A percentile compares a stretch with the other conserved stretches of the same genome.
Conservation (phyloP, 2,113 vertebrate species). For the Rhea pennata region DNA sequence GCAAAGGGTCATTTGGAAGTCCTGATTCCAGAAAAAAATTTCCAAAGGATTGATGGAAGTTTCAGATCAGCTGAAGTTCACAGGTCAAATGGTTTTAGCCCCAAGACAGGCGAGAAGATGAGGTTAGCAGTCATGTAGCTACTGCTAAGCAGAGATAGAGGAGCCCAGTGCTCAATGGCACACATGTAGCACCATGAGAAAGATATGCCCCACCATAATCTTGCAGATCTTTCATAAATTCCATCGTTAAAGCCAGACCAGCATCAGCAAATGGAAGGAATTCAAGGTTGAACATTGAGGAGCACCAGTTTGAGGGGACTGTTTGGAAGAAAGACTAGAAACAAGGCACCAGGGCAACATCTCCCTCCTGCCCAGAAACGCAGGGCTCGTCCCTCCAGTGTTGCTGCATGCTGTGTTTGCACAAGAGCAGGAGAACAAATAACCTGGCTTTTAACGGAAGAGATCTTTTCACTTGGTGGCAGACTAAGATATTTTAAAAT, state of each 20-base stretch:
- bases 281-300: background rate
- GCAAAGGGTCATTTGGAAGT: conserved; percentile 55
- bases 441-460: background rate
- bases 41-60: conserved; percentile 58
- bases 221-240: no score
- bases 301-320: no score
- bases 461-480: background rate
- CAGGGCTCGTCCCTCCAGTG: background rate
- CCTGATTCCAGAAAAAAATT: conserved; percentile 32
- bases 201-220: accelerated
- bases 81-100: conserved; percentile 55
- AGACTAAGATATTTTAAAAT: background rate
- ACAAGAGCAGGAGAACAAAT: background rate
- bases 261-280: background rate
- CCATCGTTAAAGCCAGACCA: background rate
- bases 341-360: background rate
- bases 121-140: conserved; percentile 55
- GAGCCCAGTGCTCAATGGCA: background rate
- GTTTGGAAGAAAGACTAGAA: background rate
- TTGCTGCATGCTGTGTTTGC: accelerated
- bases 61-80: conserved; percentile 39
- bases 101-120: conserved; percentile 38
- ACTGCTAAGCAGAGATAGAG: background rate
- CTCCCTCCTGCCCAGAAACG: background rate
- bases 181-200: background rate